Evolutionary conservation across 2,113 vertebrate genomes (phyloP), one percentile per base, ranked within the genome.

Genomic region (Tretioscincus oriximinensis): DNA sequence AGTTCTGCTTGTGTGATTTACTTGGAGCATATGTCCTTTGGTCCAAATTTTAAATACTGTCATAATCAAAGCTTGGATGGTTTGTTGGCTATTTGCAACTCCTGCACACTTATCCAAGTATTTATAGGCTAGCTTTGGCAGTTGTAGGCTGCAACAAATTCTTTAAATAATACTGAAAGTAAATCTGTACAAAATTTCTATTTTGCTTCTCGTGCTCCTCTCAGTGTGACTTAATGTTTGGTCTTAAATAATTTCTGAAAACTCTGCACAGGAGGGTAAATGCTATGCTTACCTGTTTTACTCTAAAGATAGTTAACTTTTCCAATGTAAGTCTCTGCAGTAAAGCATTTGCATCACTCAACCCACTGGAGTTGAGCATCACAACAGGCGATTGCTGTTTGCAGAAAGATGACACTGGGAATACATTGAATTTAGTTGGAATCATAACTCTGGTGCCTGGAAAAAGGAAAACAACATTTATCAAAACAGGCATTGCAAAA

Each of bases 191-290:
- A 1, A 85, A 82, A 51, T 81, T 86, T 64, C 3, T 61, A 78
- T 90, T 77, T 75, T 7, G 82, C 26, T 78, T 60, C 22, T 47
- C 58, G 9, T 69, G 72, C 31, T 81, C 75, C 82, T 79, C 81
- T 88, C 51, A 75, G 51, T 49, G 81, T 78, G 73, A 82, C 81
- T 76, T 58, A 85, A 54, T 82, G 85, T 90, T 82, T 69, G 79
- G 1, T 24, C 4, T 0, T 76, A 88, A 84, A 88, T 87, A 86
- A 85, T 28, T 22, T 86, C 63, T 20, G 77, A 70, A 74, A 80
- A 81, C 4, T 31, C 51, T 88, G 86, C 67, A 58, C 21, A 0
- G 45, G 2, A n/a, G 8, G 14, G 20, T 78, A 68, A 82, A 49
- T 67, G 0, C 64, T 80, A 16, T 16, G 6, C 77, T 63, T 86